Percentiles rank a stretch among this genome's conserved stretches.
Evolutionary conservation across 2,888 invertebrate species (phyloP).

Genomic region (Lasioglossum zephyrum): DNA sequence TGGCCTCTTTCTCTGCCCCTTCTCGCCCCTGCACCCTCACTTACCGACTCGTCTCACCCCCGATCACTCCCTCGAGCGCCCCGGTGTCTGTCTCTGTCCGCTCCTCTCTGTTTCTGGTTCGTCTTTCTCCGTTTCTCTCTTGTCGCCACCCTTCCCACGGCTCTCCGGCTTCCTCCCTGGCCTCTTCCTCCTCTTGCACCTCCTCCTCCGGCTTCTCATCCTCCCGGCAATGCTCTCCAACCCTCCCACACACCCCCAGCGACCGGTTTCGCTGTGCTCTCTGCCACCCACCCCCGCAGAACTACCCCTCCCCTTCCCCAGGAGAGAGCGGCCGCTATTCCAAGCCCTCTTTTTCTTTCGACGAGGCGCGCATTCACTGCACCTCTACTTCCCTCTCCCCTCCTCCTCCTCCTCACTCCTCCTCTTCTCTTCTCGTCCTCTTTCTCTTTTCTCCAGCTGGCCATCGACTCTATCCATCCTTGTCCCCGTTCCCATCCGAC

Average conservation of each 20-base stretch:
- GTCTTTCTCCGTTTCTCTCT: constrained; percentile 29
- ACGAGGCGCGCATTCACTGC: constrained; percentile 11
- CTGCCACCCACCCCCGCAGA: background rate
- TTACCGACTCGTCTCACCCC: constrained; percentile 39
- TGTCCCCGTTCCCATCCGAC: constrained; percentile 59
- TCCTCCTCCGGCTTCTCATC: constrained; percentile 55
- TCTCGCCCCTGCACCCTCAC: constrained; percentile 55
- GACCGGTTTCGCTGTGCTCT: constrained; percentile 68
- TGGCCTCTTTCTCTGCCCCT: constrained; percentile 59
- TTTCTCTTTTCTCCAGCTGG: background rate
- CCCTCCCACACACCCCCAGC: constrained; percentile 63
- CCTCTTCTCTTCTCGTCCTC: background rate
- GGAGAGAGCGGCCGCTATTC: constrained; percentile 36
- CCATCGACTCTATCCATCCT: constrained; percentile 64
- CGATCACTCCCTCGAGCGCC: constrained; percentile 32
- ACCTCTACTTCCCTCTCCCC: background rate
- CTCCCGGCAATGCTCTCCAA: constrained; percentile 44
- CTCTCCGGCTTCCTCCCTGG: constrained; percentile 44
- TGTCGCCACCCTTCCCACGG: constrained; percentile 40
- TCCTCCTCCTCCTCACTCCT: background rate
- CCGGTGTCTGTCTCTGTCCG: background rate
- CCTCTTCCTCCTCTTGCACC: constrained; percentile 52
- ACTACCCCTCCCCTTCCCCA: constrained; percentile 27
- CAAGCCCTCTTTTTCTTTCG: constrained; percentile 72
- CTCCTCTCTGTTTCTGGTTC: background rate